Evolutionary conservation across 2,797 vertebrate genomes (phyloP).

Genomic region (Sebastolobus alascanus): DNA sequence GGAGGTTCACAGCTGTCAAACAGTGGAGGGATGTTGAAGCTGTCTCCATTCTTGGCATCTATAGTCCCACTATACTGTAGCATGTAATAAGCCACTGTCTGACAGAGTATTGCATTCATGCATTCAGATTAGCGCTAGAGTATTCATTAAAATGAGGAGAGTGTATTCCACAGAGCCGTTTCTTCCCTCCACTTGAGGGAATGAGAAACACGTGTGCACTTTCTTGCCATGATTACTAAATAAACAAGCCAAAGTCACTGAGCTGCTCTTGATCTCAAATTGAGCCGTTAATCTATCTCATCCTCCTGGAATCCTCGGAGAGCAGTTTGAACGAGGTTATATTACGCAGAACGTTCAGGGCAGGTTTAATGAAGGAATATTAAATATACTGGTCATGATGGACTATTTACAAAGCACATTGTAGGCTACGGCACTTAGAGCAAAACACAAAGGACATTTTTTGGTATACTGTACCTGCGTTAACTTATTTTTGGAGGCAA

Average conservation of each 20-base stretch:
- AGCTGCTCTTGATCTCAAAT: conserved; percentile 7
- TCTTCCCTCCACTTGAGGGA: neutral
- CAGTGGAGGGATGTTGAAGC: conserved; percentile 2
- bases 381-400: neutral
- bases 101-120: neutral
- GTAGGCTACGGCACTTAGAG: too few relatives aligned
- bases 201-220: neutral
- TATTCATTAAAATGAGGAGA: neutral
- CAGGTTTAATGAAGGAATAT: neutral
- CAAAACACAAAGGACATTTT: neutral
- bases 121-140: neutral
- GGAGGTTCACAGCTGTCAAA: conserved; percentile 6
- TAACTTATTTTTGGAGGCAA: too few relatives aligned
- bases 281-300: neutral
- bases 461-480: neutral
- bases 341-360: neutral
- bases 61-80: neutral
- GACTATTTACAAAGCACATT: neutral
- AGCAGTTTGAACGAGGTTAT: neutral
- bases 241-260: conserved; percentile 18
- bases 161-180: neutral
- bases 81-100: conserved; percentile 1
- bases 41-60: conserved; percentile 1
- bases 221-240: neutral
- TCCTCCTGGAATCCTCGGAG: conserved; percentile 2